These are phyloP conservation scores for Silurus lanzhouensis DNA, from an alignment of 2,797 vertebrate species.

Conservation along the genomic window DNA sequence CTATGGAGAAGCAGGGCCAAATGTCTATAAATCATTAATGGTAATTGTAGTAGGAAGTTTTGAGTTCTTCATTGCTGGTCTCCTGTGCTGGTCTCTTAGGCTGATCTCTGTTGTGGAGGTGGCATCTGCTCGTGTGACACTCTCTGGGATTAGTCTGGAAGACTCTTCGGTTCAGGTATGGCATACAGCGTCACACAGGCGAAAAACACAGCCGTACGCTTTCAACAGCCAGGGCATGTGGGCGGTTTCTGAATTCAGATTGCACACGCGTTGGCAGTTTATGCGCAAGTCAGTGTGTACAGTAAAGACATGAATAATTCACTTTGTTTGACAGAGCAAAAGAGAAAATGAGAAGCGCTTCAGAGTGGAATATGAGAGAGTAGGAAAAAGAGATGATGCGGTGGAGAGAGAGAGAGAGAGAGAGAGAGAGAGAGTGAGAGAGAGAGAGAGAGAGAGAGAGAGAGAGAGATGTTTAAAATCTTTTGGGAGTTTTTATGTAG, in stretches of 20 bases:
- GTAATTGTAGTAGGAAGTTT: slow-evolving; percentile 4
- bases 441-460: slow-evolving; percentile 12
- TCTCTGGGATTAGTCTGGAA: slow-evolving; percentile 8
- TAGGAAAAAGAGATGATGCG: neutral
- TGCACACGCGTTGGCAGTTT: slow-evolving; percentile 49
- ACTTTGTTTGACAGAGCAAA: slow-evolving; percentile 56
- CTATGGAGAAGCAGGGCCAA: neutral
- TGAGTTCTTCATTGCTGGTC: slow-evolving; percentile 4
- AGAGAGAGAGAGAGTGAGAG: neutral
- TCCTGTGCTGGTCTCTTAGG: neutral
- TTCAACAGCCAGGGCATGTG: slow-evolving; percentile 16
- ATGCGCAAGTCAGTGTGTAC: slow-evolving; percentile 43
- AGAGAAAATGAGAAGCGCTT: slow-evolving; percentile 38
- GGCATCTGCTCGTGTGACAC: slow-evolving; percentile 17
- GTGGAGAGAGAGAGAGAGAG: neutral
- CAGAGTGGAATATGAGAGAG: slow-evolving; percentile 23
- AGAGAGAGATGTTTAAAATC: neutral
- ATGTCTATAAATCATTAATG: slow-evolving; percentile 16
- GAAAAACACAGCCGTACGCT: slow-evolving; percentile 12
- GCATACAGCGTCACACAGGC: neutral
- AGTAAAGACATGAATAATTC: slow-evolving; percentile 58
- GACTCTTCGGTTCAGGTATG: slow-evolving; percentile 16
- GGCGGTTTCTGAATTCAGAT: slow-evolving; percentile 34
- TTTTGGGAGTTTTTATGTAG: slow-evolving; percentile 34
- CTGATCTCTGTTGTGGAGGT: neutral